Conservation (phyloP, 2,888 invertebrate genomes). For the Tiliacea aurago region DNA sequence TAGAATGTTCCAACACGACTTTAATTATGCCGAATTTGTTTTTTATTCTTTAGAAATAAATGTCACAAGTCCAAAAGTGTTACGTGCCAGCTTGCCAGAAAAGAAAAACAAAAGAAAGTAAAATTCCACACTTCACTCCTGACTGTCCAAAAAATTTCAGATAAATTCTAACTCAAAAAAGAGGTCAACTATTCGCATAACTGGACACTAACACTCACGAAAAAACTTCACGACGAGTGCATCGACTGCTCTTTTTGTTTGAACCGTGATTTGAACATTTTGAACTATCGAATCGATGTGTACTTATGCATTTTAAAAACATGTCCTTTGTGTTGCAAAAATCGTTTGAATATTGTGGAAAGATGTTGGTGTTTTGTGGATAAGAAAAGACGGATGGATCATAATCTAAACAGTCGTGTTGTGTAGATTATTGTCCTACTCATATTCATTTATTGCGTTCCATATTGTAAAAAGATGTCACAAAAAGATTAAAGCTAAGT, state of each 20-base stretch:
- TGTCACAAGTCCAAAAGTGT: slow-evolving; percentile 20
- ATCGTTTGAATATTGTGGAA: too few species aligned
- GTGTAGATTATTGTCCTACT: too few species aligned
- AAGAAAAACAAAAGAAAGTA: slow-evolving; percentile 30
- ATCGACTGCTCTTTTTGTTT: slow-evolving; percentile 48
- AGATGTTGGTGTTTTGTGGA: too few species aligned
- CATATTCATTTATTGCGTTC: too few species aligned
- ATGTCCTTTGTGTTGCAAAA: background rate
- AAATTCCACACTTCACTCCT: slow-evolving; percentile 38
- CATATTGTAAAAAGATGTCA: too few species aligned
- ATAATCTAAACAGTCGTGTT: too few species aligned
- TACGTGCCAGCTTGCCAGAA: slow-evolving; percentile 11
- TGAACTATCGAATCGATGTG: slow-evolving; percentile 34
- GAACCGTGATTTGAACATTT: slow-evolving; percentile 20
- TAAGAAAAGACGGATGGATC: too few species aligned
- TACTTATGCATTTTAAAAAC: slow-evolving; percentile 25
- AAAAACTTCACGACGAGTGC: slow-evolving; percentile 56
- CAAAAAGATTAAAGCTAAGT: too few species aligned
- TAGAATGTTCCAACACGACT: slow-evolving; percentile 5
- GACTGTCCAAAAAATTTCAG: slow-evolving; percentile 37
- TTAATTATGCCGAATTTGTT: slow-evolving; percentile 11
- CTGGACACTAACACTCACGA: slow-evolving; percentile 43
- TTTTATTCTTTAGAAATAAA: slow-evolving; percentile 18
- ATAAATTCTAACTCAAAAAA: slow-evolving; percentile 55
- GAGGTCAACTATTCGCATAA: slow-evolving; percentile 54